phyloP scores from a whole-genome alignment of 2,888 invertebrate genomes.

The Gortyna flavago region DNA sequence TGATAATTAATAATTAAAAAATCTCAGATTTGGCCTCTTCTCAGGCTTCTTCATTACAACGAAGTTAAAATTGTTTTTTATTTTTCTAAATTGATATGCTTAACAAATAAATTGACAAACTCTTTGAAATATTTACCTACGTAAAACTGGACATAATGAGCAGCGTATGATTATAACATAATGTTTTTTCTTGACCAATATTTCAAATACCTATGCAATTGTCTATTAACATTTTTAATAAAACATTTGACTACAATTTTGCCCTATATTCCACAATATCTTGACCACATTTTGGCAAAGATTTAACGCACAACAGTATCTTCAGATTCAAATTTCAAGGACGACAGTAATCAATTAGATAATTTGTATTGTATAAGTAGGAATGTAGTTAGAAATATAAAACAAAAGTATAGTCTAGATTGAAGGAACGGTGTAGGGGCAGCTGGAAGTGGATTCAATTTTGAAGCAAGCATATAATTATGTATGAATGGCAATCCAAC shows the following conservation, averaged over 20 bases:
- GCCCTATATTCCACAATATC: conserved; percentile 17
- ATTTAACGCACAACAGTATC: conserved; percentile 35
- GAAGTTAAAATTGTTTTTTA: conserved; percentile 27
- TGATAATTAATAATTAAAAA: background rate
- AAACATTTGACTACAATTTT: conserved; percentile 38
- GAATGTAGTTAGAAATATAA: conserved; percentile 37
- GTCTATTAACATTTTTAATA: conserved; percentile 1
- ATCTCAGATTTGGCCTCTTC: background rate
- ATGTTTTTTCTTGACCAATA: conserved; percentile 8
- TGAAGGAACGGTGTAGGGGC: conserved; percentile 50
- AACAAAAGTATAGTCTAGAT: conserved; percentile 37
- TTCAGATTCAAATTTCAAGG: conserved; percentile 46
- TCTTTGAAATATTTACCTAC: conserved; percentile 27
- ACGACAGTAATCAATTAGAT: conserved; percentile 30
- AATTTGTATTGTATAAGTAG: conserved; percentile 22
- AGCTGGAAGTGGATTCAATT: conserved; percentile 34
- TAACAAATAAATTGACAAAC: conserved; percentile 63
- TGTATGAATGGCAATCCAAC: background rate
- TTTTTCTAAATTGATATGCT: conserved; percentile 60
- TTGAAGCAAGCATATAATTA: background rate
- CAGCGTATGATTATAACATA: conserved; percentile 19
- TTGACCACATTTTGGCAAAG: conserved; percentile 25
- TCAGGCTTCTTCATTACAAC: background rate
- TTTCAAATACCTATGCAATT: conserved; percentile 9
- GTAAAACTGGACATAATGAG: conserved; percentile 18